Base-by-base conservation (phyloP, 2,888 invertebrate species). In the Chouioia cunea region DNA sequence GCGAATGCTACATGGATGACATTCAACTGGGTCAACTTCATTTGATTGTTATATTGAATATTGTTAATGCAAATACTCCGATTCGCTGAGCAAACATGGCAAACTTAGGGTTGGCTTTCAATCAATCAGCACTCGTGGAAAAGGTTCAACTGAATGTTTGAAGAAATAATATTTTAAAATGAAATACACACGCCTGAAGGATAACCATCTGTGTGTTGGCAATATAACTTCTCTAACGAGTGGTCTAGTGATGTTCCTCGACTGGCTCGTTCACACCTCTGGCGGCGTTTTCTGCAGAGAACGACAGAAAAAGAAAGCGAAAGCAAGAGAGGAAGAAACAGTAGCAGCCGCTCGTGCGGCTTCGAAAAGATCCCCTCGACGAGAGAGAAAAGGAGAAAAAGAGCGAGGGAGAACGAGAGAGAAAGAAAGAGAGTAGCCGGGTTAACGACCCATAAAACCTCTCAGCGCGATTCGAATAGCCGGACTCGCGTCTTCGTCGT, bases 371-470 rank as follows among this genome's bases (percentile, higher is more conserved):
- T 69, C 53, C 63, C 63, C 63, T 1, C 23, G 50, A 44, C 60
- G 59, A 46, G 27, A 50, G 53, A 27, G 22, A 22, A 18, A n/a
- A 8, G 43, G 50, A 69, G 60, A 56, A 56, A 23, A 16, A 53
- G 47, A 15, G 18, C 14, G 15, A 44, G 23, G 46, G 48, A 50
- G 46, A 65, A 23, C 23, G 18, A 46, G 59, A 52, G 6, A 52
- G 46, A 59, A 59, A 58, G 53, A 53, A 27, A 63, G 66, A 6
- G 23, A n/a, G 52, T 16, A 36, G 15, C 48, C 56, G 52, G 66
- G 66, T 73, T 73, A 73, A 73, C 66, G 73, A 66, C 70, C 66
- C 53, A 70, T 70, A 73, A 70, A 70, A 57, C 63, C 46, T 52
- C 36, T 36, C 12, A 12, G 27, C 69, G 52, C 63, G 66, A 66